Evolutionary conservation across 2,888 invertebrate genomes (phyloP), one percentile per base, ranked within the genome.

Genomic region (Nudaria mundana): DNA sequence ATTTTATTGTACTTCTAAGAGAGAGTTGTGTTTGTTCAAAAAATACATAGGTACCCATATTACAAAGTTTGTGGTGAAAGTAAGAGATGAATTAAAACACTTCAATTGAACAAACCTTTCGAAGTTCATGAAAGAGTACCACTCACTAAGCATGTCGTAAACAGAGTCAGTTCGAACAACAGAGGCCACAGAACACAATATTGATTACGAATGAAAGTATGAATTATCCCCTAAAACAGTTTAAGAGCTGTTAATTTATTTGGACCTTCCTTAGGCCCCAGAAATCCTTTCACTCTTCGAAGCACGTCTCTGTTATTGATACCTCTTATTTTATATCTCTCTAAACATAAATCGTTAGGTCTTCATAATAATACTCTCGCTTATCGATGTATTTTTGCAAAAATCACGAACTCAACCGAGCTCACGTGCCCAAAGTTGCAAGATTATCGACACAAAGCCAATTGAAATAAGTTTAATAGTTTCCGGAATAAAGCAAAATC

Each of bases 351-450:
- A 23, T 32, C n/a, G n/a, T n/a, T n/a, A n/a, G n/a, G n/a, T n/a
- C n/a, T n/a, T n/a, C n/a, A n/a, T n/a, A n/a, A n/a, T n/a, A n/a
- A 35, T 44, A 43, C 45, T 43, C 48, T 59, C 40, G 52, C 49
- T 77, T 75, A 84, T 84, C 83, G 77, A 66, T 50, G 31, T 65
- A 57, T 64, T 69, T 70, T 68, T 56, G 70, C 75, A 73, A 78
- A 76, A 63, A 76, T 74, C 86, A 86, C 86, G 86, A 74, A 76
- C 77, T 43, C 55, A 66, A 76, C 68, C 69, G 74, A 68, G 75
- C 76, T 74, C 87, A 86, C 86, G 87, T 85, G 86, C 84, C 77
- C 66, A 53, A 40, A 55, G 68, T 72, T 79, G 85, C 71, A 76
- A 75, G 82, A 81, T 83, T 82, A 84, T 49, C 52, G 44, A 58